A percentile compares a stretch with the other conserved stretches of the same genome.
These are phyloP conservation scores for Pseudochirops corinnae DNA, from an alignment of 2,797 vertebrate species.

Conservation along the genomic window DNA sequence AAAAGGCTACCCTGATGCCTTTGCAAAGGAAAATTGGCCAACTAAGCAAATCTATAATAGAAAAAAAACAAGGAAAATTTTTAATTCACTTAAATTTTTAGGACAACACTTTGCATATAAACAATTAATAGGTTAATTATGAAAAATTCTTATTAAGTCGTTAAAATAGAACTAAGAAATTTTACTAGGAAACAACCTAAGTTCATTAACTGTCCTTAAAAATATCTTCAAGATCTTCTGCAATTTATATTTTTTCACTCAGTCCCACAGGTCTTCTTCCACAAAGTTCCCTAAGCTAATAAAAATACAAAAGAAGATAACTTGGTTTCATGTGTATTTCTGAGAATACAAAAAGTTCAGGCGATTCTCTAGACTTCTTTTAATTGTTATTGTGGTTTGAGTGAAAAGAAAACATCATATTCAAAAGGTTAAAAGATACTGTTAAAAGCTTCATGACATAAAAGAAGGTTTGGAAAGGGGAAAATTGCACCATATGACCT, in stretches of 20 bases:
- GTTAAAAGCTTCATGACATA: constrained; percentile 73
- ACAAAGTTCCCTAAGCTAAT: background rate
- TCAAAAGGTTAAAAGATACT: constrained; percentile 47
- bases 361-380: constrained; percentile 22
- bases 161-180: constrained; percentile 43
- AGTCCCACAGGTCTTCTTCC: constrained; percentile 21
- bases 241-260: constrained; percentile 36
- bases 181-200: constrained; percentile 40
- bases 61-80: constrained; percentile 51
- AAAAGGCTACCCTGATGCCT: background rate
- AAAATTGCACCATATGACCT: constrained; percentile 36
- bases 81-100: constrained; percentile 52
- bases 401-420: constrained; percentile 42
- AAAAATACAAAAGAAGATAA: constrained; percentile 12
- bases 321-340: constrained; percentile 56
- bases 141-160: constrained; percentile 54
- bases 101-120: constrained; percentile 31
- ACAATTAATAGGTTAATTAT: constrained; percentile 43
- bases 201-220: constrained; percentile 41
- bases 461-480: constrained; percentile 78
- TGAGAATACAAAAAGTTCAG: constrained; percentile 22
- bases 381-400: constrained; percentile 34
- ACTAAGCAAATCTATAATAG: background rate
- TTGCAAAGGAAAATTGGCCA: background rate
- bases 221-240: constrained; percentile 1